Evolutionary conservation across 1,140 invertebrate species (phyloP).

Genomic region (Trissolcus basalis): DNA sequence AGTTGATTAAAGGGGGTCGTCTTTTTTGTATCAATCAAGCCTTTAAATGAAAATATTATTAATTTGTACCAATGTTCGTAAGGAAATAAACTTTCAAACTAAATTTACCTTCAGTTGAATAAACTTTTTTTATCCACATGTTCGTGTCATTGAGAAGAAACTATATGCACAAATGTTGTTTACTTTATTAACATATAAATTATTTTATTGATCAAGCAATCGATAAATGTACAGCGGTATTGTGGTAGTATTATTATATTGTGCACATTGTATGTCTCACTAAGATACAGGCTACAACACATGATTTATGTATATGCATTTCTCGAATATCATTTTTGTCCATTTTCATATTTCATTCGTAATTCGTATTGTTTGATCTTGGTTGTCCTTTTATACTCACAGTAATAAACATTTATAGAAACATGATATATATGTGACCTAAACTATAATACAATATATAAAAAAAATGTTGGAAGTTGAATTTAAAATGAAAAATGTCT

Average conservation of each 20-base stretch:
- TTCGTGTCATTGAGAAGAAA: not conserved
- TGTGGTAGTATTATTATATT: constrained; percentile 27
- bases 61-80: constrained; percentile 40
- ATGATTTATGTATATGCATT: constrained; percentile 3
- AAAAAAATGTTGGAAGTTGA: constrained; percentile 64
- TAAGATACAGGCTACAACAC: constrained; percentile 33
- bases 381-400: constrained; percentile 22
- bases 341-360: constrained; percentile 15
- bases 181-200: constrained; percentile 56
- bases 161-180: constrained; percentile 13
- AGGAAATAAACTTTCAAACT: not conserved
- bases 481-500: constrained; percentile 39
- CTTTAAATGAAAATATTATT: constrained; percentile 29
- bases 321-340: not conserved
- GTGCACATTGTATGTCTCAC: constrained; percentile 33
- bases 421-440: constrained; percentile 58
- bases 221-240: constrained; percentile 48
- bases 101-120: not conserved
- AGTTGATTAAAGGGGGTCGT: constrained; percentile 81
- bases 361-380: constrained; percentile 4
- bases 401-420: constrained; percentile 55
- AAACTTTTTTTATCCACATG: not conserved
- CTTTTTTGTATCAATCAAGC: constrained; percentile 16
- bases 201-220: constrained; percentile 56
- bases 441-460: constrained; percentile 65